Evolutionary conservation across 2,797 vertebrate genomes (phyloP).

Genomic region (Anabacerthia variegaticeps): DNA sequence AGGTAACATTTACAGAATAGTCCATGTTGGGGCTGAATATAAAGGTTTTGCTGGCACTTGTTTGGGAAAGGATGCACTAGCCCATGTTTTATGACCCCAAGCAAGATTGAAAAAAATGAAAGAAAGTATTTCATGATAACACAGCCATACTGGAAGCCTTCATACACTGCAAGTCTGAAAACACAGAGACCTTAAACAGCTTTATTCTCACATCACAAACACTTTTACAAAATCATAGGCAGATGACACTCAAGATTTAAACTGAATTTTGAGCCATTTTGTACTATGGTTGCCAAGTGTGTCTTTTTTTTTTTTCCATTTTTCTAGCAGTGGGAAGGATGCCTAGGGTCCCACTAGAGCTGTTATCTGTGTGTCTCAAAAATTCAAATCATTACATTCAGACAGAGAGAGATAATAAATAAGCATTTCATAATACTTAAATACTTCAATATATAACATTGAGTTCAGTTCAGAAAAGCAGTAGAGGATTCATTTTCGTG

Average conservation of each 20-base stretch:
- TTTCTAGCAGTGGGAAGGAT: background rate
- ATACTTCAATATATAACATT: background rate
- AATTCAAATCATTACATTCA: background rate
- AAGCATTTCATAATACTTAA: background rate
- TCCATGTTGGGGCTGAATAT: background rate
- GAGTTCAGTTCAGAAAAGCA: background rate
- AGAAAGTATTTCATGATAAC: background rate
- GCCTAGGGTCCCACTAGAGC: background rate
- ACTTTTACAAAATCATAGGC: background rate
- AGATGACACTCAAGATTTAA: background rate
- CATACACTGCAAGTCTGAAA: background rate
- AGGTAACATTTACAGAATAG: slow-evolving; percentile 2
- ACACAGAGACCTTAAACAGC: background rate
- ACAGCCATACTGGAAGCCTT: background rate
- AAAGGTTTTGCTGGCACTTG: slow-evolving; percentile 41
- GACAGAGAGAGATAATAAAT: background rate
- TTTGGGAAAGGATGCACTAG: slow-evolving; percentile 10
- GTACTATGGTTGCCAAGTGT: background rate
- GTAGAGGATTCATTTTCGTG: background rate
- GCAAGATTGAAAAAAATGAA: background rate
- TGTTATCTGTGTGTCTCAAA: background rate
- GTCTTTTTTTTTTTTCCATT: background rate
- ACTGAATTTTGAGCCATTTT: background rate
- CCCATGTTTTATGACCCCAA: background rate
- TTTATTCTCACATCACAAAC: background rate